Evolutionary conservation across 2,888 invertebrate genomes (phyloP), one percentile per base, ranked within the genome.

Genomic region (Acronicta leporina): DNA sequence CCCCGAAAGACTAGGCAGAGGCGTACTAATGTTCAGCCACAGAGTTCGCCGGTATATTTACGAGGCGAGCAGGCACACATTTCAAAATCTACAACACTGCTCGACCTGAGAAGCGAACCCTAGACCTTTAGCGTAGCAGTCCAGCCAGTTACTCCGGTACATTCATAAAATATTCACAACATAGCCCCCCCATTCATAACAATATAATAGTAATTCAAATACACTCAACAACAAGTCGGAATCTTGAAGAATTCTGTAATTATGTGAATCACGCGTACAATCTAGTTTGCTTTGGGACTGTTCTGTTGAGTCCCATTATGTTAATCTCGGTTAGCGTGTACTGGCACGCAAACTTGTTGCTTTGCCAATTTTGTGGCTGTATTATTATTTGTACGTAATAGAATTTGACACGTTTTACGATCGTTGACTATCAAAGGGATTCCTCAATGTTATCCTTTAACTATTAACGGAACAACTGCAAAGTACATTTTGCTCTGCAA

Each of bases 271-370:
- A 77, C 57, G 49, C 54, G 70, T 79, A 73, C 69, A 56, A 80
- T 79, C 76, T 72, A 71, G 73, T 79, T 82, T 77, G 75, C 74
- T 80, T 79, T 80, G 58, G 56, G 72, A 82, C 70, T 81, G 87
- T 89, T 91, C 86, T 74, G 84, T 84, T 82, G 85, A 81, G 83
- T 81, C 69, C 79, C 75, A 85, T 88, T 89, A 90, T 87, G 88
- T 80, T 92, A 90, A 91, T 91, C 85, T 85, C 73, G 62, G 73
- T 54, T 66, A 71, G 61, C 58, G 35, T 30, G 54, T 65, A 20
- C 51, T 50, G 30, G 64, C 94, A 94, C 92, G 94, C 93, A 48
- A 94, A 94, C 94, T 89, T 94, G 94, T 94, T 94, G 94, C 89
- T 85, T 77, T 66, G 69, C 72, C 55, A 75, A 69, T 75, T 79